Evolutionary conservation across 92 coral and sea anemone genomes (phyloP).

Genomic region (Epizoanthus illoricatus): DNA sequence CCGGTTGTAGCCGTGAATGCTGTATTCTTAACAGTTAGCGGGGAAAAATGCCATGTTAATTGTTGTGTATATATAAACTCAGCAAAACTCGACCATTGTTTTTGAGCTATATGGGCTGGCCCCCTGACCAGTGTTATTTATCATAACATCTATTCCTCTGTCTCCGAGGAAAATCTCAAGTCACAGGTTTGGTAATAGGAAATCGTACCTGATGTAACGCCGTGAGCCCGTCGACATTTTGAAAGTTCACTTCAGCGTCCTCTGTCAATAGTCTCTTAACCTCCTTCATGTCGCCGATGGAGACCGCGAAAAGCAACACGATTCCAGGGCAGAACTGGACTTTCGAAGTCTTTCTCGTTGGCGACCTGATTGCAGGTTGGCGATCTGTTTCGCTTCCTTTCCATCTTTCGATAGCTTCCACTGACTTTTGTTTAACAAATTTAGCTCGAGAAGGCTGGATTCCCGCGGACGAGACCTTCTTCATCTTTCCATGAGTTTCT

Average conservation of each 20-base stretch:
- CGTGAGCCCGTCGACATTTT: conserved; percentile 57
- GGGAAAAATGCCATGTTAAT: too few species aligned
- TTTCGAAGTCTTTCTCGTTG: conserved; percentile 40
- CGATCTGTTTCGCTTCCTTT: conserved; percentile 59
- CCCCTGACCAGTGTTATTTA: too few species aligned
- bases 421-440: conserved; percentile 50
- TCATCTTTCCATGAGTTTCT: conserved; percentile 47
- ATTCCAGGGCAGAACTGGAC: conserved; percentile 55
- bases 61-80: too few species aligned
- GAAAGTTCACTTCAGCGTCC: conserved; percentile 53
- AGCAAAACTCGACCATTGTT: too few species aligned
- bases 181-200: background rate
- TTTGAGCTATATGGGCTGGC: too few species aligned
- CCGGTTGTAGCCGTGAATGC: too few species aligned
- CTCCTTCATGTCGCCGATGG: conserved; percentile 57
- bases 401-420: conserved; percentile 57
- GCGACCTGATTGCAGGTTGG: conserved; percentile 48
- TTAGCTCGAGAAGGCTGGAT: conserved; percentile 60
- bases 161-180: background rate
- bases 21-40: too few species aligned
- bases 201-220: conserved; percentile 52
- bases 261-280: conserved; percentile 38
- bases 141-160: too few species aligned
- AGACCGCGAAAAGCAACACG: conserved; percentile 54
- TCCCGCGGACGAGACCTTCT: conserved; percentile 46